A percentile compares a stretch with the other conserved stretches of the same genome.
Evolutionary conservation across 1,140 invertebrate genomes (phyloP).

Genomic region (Magallana angulata): DNA sequence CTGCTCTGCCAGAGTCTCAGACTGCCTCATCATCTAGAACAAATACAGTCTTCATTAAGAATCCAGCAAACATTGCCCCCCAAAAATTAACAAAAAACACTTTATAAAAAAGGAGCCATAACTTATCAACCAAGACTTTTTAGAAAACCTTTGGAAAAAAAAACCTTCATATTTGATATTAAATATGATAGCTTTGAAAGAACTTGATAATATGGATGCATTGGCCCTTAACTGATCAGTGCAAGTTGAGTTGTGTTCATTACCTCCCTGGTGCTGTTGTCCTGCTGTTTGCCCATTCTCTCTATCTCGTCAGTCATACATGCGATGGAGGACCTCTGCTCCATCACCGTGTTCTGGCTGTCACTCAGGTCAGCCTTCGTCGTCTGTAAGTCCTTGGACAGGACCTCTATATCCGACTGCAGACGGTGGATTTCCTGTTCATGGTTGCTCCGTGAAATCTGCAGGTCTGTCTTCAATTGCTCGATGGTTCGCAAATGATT

Average conservation of each 20-base stretch:
- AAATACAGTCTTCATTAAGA: too few species aligned
- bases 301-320: constrained; percentile 72
- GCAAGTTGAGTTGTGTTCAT: background rate
- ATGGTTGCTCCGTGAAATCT: constrained; percentile 68
- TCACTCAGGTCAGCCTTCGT: constrained; percentile 67
- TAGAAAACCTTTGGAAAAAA: too few species aligned
- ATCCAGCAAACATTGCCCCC: too few species aligned
- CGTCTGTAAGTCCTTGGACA: constrained; percentile 64
- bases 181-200: background rate
- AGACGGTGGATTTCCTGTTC: constrained; percentile 72
- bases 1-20: constrained; percentile 66
- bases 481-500: constrained; percentile 76
- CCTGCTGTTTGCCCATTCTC: constrained; percentile 67
- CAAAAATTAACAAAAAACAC: too few species aligned
- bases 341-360: constrained; percentile 62
- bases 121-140: too few species aligned
- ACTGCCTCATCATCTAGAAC: constrained; percentile 68
- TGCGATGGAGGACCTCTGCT: constrained; percentile 66
- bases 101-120: too few species aligned
- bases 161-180: background rate
- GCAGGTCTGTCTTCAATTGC: constrained; percentile 74
- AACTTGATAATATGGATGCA: too few species aligned
- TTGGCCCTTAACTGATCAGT: too few species aligned
- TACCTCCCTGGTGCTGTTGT: constrained; percentile 70
- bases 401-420: constrained; percentile 70